Percentiles rank a stretch among this genome's conserved stretches.
phyloP scores from a whole-genome alignment of 1,140 invertebrate species.

The Trichogramma pretiosum region DNA sequence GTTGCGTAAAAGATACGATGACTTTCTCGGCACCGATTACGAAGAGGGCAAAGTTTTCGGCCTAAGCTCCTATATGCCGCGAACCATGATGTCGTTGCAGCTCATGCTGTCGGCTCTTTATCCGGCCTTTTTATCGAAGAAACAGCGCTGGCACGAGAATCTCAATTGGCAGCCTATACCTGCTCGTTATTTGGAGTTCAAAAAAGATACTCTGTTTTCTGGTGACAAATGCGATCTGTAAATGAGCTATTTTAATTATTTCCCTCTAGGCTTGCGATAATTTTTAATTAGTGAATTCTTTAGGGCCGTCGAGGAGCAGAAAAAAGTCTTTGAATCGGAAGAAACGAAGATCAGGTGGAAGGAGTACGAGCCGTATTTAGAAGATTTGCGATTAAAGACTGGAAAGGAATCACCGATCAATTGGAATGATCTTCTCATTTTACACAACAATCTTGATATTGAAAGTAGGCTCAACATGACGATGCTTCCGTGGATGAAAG shows the following conservation, averaged over 20 bases:
- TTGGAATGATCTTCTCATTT: conserved; percentile 1
- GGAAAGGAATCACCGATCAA: not conserved
- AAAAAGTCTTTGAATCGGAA: not conserved
- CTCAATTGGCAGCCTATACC: conserved; percentile 13
- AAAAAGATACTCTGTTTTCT: not conserved
- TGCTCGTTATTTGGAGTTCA: not conserved
- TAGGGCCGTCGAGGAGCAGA: conserved; percentile 1
- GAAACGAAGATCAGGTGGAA: not conserved
- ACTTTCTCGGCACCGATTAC: not conserved
- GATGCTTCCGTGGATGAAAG: conserved; percentile 10
- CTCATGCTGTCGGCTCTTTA: conserved; percentile 5
- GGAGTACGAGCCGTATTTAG: not conserved
- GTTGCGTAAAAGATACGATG: not conserved
- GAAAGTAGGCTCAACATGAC: conserved; percentile 2
- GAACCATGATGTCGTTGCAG: conserved; percentile 9
- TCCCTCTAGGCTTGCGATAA: not conserved
- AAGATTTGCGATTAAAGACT: not conserved
- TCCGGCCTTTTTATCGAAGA: not conserved
- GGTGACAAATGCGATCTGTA: conserved; percentile 3
- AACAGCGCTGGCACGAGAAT: not conserved
- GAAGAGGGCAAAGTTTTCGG: not conserved
- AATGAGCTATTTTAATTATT: not conserved
- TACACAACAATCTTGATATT: conserved; percentile 7
- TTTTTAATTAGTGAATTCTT: not conserved
- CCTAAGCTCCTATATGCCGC: not conserved